Conservation (phyloP, 1,140 invertebrate genomes). For the Neodiprion fabricii region DNA sequence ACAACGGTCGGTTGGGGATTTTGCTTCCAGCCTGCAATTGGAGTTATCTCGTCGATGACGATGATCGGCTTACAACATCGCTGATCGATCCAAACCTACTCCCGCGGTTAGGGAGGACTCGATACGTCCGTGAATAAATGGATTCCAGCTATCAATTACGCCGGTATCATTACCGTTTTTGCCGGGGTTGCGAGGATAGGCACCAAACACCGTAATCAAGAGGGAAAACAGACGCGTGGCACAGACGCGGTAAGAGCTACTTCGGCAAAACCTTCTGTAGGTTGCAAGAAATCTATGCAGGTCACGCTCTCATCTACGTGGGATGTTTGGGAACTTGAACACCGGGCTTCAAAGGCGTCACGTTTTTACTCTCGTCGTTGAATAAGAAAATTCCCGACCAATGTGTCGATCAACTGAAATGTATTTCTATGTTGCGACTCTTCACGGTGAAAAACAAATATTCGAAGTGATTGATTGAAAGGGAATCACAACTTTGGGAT, state of each 20-base stretch:
- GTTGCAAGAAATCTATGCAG: conserved; percentile 33
- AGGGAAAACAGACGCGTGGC: conserved; percentile 38
- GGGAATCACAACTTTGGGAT: too few relatives aligned
- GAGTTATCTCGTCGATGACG: too few relatives aligned
- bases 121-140: neutral
- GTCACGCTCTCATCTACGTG: neutral
- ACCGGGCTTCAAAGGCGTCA: neutral
- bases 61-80: neutral
- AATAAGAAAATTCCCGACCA: neutral
- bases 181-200: neutral
- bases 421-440: too few relatives aligned
- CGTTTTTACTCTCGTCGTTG: neutral
- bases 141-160: neutral
- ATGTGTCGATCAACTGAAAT: neutral
- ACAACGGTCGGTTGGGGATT: neutral
- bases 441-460: too few relatives aligned
- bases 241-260: conserved; percentile 18
- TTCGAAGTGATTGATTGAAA: too few relatives aligned
- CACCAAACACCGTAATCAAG: conserved; percentile 48
- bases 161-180: neutral
- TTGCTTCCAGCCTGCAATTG: neutral
- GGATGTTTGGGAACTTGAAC: neutral
- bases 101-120: neutral
- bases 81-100: neutral
- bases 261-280: conserved; percentile 34